Evolutionary conservation across 2,888 invertebrate genomes (phyloP), one percentile per base, ranked within the genome.

Genomic region (Coelopa pilipes): DNA sequence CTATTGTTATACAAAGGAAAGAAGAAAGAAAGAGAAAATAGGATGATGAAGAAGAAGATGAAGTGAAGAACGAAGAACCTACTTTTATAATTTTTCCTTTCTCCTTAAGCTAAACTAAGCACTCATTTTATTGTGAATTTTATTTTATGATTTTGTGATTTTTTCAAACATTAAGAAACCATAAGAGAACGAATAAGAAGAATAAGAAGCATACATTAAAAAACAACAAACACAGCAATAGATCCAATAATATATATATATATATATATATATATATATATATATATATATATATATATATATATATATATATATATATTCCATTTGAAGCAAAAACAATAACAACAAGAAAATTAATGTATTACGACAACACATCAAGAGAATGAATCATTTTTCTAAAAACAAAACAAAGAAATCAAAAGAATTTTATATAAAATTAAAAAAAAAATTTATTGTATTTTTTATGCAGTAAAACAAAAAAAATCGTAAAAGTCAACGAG

Each of bases 401-500:
- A 49, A 65, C 45, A 21, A 24, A 15, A 34, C 34, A 67, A 67
- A 63, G 24, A 68, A 57, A 57, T n/a, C 34, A 62, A 45, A 50
- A 66, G 21, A 63, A 46, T 46, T 46, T 46, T 63, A 4, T 34
- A 46, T 62, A 46, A 46, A 9, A 59, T n/a, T 60, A 47, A 67
- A 57, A 62, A 7, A 62, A 69, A 73, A 57, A 50, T 62, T 62
- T 73, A 74, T 78, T 79, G 78, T 78, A 75, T 77, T 78, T 77
- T 78, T 67, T 75, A 73, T 72, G 73, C 73, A 72, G 24, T 68
- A 75, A 72, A 70, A 72, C 65, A 63, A 69, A 73, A 74, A 75
- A 67, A 76, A 53, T 19, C 24, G 71, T 75, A 72, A 70, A 74
- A 47, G n/a, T 46, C 34, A 74, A 75, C 72, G 62, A 62, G 59